Evolutionary conservation across 2,113 vertebrate genomes (phyloP), one percentile per base, ranked within the genome.

Genomic region (Callithrix jacchus): DNA sequence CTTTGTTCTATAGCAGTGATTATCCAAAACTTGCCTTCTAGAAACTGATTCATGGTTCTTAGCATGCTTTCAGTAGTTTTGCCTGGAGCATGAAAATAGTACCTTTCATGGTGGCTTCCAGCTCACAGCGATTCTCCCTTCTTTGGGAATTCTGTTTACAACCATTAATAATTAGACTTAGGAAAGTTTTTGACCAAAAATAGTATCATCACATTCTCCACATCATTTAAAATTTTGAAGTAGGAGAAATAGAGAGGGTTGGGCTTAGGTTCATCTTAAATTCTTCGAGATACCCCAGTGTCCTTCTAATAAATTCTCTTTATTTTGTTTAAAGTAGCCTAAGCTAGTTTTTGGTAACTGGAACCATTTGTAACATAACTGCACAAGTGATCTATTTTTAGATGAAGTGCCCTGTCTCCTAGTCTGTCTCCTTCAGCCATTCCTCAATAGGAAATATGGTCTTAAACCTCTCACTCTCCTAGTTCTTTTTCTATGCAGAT

Each of bases 201-300:
- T 58, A 8, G 40, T 8, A 52, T 54, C 14, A 40, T 70, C 47
- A 89, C 37, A 16, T 88, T 74, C 32, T 80, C 49, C 49, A 52
- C 73, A 86, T 52, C 87, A 92, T 77, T 52, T 92, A 37, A 96
- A 86, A 80, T 86, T 87, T 52, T 94, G 64, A 92, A 91, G n/a
- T 18, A 32, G 37, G 74, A 83, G 56, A 79, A 66, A 61, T 20
- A 92, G 54, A 89, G 84, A 85, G 25, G 18, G 16, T 82, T 54
- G 30, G 35, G 14, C 77, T 76, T 82, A 52, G 52, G 40, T 79
- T 73, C 42, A 82, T 86, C 5, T 84, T 52, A 61, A 16, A 17
- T 89, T 96, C 42, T 93, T 86, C 70, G 40, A 91, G 52, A 6
- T 61, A 5, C 17, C 83, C 5, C 6, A 37, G 13, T 66, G 35